These are phyloP conservation scores for Lasioglossum oenotherae DNA, from an alignment of 2,888 invertebrate species.

Conservation along the genomic window DNA sequence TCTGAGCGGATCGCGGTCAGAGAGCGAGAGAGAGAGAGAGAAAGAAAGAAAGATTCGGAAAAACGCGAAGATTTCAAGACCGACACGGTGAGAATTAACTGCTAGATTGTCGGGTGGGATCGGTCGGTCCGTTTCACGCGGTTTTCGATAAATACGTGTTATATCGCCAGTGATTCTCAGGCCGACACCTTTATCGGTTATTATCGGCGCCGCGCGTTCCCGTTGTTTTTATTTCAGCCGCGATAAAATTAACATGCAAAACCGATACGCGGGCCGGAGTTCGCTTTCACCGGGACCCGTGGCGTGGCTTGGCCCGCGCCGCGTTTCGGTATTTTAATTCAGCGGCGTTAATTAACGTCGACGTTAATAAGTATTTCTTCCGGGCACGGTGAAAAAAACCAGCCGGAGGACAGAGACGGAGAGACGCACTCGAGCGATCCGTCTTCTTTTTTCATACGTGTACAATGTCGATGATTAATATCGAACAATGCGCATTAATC, in stretches of 20 bases:
- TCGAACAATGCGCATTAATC: neutral
- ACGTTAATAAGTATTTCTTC: slow-evolving; percentile 6
- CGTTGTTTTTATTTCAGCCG: slow-evolving; percentile 58
- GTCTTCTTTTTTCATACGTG: neutral
- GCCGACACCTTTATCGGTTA: slow-evolving; percentile 46
- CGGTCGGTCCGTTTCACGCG: neutral
- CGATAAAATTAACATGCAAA: slow-evolving; percentile 61
- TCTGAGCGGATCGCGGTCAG: neutral
- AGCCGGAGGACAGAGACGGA: neutral
- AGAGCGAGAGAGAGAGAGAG: neutral
- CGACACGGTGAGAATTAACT: neutral
- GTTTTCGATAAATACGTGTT: slow-evolving; percentile 19
- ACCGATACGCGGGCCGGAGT: slow-evolving; percentile 50
- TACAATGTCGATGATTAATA: neutral
- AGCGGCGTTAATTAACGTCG: slow-evolving; percentile 20
- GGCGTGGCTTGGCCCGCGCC: slow-evolving; percentile 13
- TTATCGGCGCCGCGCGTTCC: slow-evolving; percentile 54
- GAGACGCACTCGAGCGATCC: neutral
- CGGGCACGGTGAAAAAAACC: neutral
- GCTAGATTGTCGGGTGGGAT: neutral
- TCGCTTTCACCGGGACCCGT: slow-evolving; percentile 33
- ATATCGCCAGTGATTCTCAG: slow-evolving; percentile 29
- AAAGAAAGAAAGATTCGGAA: neutral
- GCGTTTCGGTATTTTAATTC: slow-evolving; percentile 38
- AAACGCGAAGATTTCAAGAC: neutral